A percentile compares a stretch with the other conserved stretches of the same genome.
phyloP scores from a whole-genome alignment of 2,888 invertebrate genomes.

The Melinopterus prodromus region DNA sequence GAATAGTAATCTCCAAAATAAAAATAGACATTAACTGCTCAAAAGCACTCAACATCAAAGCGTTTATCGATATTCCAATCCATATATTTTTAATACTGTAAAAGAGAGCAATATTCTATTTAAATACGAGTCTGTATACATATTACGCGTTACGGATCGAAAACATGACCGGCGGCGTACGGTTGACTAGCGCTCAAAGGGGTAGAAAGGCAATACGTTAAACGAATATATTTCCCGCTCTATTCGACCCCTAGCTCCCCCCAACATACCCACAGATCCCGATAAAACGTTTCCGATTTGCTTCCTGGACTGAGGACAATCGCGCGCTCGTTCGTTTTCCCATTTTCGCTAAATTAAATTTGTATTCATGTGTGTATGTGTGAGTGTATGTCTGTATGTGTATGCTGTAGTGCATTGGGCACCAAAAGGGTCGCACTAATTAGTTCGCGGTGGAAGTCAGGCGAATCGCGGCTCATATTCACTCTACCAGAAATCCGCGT shows the following conservation, averaged over 20 bases:
- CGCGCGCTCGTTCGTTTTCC: not conserved
- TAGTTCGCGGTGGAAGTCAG: not conserved
- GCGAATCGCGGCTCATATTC: not conserved
- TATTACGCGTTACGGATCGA: not conserved
- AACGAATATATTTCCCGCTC: not conserved
- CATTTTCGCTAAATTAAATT: slow-evolving; percentile 23
- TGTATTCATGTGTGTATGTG: not conserved
- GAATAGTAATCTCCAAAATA: too few species aligned
- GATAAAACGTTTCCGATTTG: slow-evolving; percentile 21
- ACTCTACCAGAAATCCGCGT: not conserved
- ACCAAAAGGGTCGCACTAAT: not conserved
- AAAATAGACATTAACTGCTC: too few species aligned
- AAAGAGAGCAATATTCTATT: not conserved
- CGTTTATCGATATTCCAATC: not conserved
- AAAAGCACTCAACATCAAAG: not conserved
- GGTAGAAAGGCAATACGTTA: slow-evolving; percentile 4
- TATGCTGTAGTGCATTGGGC: not conserved
- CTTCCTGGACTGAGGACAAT: slow-evolving; percentile 10
- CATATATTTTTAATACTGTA: not conserved
- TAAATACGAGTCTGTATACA: not conserved
- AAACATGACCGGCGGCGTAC: not conserved
- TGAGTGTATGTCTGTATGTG: not conserved
- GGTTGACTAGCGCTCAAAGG: not conserved
- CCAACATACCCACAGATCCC: not conserved
- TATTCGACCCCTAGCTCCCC: not conserved